Conservation (phyloP, 2,888 invertebrate genomes). For the Drosophila eohydei region DNA sequence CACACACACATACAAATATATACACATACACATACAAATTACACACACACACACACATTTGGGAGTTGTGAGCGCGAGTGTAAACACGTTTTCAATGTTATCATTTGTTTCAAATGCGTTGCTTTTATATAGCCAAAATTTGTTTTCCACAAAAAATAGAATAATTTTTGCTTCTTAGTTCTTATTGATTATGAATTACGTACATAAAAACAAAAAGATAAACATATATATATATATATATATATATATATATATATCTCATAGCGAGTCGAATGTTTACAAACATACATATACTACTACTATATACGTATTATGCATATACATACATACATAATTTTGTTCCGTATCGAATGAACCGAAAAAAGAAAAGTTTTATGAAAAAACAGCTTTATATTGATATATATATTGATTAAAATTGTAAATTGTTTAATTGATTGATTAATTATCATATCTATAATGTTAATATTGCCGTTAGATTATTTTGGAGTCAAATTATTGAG, state of each 20-base stretch:
- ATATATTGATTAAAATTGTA: conserved; percentile 58
- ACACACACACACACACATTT: conserved; percentile 43
- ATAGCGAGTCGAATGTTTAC: conserved; percentile 39
- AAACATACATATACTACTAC: conserved; percentile 18
- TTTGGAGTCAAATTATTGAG: conserved; percentile 42
- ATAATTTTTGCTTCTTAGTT: conserved; percentile 73
- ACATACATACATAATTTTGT: conserved; percentile 39
- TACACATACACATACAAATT: conserved; percentile 28
- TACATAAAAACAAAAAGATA: conserved; percentile 16
- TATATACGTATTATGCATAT: conserved; percentile 51
- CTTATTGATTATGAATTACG: conserved; percentile 48
- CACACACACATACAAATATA: conserved; percentile 17
- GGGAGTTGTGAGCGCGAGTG: conserved; percentile 48
- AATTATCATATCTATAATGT: conserved; percentile 37
- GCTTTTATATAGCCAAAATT: conserved; percentile 77
- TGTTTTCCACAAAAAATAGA: conserved; percentile 72
- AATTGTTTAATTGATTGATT: conserved; percentile 63
- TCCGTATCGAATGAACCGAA: conserved; percentile 37
- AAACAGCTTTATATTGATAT: conserved; percentile 70
- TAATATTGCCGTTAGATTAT: conserved; percentile 51
- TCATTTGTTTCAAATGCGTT: conserved; percentile 68
- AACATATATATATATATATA: conserved; percentile 19
- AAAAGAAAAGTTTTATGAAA: conserved; percentile 32
- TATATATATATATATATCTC: conserved; percentile 22
- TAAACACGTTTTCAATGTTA: conserved; percentile 52